Evolutionary conservation across 2,888 invertebrate species (phyloP).

Genomic region (Drosophila quasianomalipes): DNA sequence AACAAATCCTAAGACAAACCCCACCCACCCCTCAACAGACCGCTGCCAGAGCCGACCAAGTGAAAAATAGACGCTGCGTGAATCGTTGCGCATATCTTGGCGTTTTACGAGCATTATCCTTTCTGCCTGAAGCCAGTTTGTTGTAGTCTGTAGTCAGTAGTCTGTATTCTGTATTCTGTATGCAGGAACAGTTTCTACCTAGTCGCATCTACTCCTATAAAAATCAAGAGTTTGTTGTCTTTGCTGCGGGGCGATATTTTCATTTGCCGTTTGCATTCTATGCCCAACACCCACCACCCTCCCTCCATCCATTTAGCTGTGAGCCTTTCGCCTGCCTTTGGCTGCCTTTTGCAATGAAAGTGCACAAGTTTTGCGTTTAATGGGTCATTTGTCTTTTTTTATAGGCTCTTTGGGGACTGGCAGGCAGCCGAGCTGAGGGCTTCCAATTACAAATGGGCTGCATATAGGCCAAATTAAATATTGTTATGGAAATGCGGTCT

Average conservation of each 20-base stretch:
- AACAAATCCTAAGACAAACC: constrained; percentile 77
- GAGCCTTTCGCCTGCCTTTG: constrained; percentile 8
- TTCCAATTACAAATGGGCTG: constrained; percentile 34
- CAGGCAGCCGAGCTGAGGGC: constrained; percentile 10
- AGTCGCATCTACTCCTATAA: constrained; percentile 58
- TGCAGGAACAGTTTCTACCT: constrained; percentile 8
- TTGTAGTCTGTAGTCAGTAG: neutral
- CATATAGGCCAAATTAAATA: constrained; percentile 57
- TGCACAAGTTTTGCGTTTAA: constrained; percentile 80
- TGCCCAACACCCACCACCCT: neutral
- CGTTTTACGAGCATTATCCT: constrained; percentile 79
- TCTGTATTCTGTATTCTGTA: constrained; percentile 2
- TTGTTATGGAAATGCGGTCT: constrained; percentile 29
- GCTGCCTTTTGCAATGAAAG: constrained; percentile 63
- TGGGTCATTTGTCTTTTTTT: constrained; percentile 82
- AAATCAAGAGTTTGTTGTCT: constrained; percentile 82
- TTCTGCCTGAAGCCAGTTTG: constrained; percentile 32
- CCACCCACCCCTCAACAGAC: constrained; percentile 16
- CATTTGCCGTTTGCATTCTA: constrained; percentile 64
- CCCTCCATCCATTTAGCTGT: neutral
- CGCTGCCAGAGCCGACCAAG: constrained; percentile 46
- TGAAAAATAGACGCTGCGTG: constrained; percentile 79
- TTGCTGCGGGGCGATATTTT: constrained; percentile 79
- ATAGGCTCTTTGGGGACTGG: constrained; percentile 40
- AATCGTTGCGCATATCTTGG: constrained; percentile 72